phyloP scores from a whole-genome alignment of 2,113 vertebrate species.

The Pollachius pollachius region DNA sequence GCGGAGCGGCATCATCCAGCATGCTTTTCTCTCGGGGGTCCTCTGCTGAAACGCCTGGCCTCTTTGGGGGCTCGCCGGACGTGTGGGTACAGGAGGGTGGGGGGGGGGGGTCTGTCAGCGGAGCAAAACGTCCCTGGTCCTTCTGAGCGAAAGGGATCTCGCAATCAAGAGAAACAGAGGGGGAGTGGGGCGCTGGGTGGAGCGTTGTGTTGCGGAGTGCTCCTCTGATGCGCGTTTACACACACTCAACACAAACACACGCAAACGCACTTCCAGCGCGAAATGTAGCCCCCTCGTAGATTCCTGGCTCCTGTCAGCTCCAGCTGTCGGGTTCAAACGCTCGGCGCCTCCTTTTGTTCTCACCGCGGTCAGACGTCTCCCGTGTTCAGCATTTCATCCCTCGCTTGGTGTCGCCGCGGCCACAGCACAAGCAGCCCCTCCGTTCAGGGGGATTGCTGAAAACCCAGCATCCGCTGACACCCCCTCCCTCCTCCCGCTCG shows the following conservation, averaged over 20 bases:
- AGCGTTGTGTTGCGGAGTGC: conserved; percentile 35
- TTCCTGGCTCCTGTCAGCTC: conserved; percentile 36
- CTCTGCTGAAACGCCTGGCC: conserved; percentile 55
- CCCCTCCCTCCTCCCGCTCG: conserved; percentile 6
- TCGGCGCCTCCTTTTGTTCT: conserved; percentile 6
- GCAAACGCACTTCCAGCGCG: conserved; percentile 19
- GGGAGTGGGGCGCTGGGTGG: conserved; percentile 5
- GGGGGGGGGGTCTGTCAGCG: conserved; percentile 39
- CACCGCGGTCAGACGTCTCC: background rate
- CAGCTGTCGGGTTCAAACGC: conserved; percentile 11
- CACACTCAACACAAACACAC: conserved; percentile 31
- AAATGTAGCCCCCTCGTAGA: conserved; percentile 46
- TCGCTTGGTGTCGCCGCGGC: conserved; percentile 32
- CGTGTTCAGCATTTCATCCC: background rate
- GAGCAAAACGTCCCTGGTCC: conserved; percentile 51
- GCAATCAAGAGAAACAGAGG: conserved; percentile 15
- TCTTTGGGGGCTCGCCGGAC: conserved; percentile 49
- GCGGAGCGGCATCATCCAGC: conserved; percentile 77
- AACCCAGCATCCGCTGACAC: conserved; percentile 6
- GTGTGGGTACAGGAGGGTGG: conserved; percentile 7
- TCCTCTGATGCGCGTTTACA: conserved; percentile 37
- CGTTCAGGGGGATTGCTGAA: conserved; percentile 45
- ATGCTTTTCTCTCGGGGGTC: conserved; percentile 76
- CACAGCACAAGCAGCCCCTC: conserved; percentile 34
- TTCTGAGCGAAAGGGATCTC: conserved; percentile 19